Conservation (phyloP, 2,113 vertebrate species). For the Alligator mississippiensis region DNA sequence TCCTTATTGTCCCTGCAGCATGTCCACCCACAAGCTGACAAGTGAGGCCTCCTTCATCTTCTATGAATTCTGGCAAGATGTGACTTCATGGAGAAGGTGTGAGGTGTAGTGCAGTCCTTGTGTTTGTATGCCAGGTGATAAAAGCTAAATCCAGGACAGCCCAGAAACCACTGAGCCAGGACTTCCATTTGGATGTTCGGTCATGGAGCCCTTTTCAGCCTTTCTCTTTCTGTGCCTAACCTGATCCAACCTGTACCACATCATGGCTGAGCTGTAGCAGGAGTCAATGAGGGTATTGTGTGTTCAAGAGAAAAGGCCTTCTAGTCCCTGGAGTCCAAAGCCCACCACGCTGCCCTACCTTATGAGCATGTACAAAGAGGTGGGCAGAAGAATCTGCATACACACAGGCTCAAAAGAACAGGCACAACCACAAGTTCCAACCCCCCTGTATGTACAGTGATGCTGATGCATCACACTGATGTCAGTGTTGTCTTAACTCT, state of each 20-base stretch:
- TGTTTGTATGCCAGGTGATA: neutral
- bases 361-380: rapidly evolving
- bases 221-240: neutral
- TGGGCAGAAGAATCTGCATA: rapidly evolving
- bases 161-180: rapidly evolving
- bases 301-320: neutral
- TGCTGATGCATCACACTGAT: too few species aligned
- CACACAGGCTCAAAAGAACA: rapidly evolving
- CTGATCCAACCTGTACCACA: neutral
- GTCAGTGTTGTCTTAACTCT: neutral
- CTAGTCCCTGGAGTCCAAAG: neutral
- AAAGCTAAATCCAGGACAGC: rapidly evolving
- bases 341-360: neutral
- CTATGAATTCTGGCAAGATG: conserved; percentile 94
- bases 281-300: neutral
- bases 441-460: too few species aligned
- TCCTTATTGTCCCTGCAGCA: conserved; percentile 69
- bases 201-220: neutral
- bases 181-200: rapidly evolving
- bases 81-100: conserved; percentile 95
- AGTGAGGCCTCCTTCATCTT: conserved; percentile 89
- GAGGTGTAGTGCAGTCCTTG: neutral
- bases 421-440: neutral
- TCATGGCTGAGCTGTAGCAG: neutral
- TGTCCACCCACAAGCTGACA: conserved; percentile 88